Percentiles rank a stretch among this genome's conserved stretches.
These are phyloP conservation scores for Platysteira castanea DNA, from an alignment of 2,113 vertebrate species.

Conservation along the genomic window DNA sequence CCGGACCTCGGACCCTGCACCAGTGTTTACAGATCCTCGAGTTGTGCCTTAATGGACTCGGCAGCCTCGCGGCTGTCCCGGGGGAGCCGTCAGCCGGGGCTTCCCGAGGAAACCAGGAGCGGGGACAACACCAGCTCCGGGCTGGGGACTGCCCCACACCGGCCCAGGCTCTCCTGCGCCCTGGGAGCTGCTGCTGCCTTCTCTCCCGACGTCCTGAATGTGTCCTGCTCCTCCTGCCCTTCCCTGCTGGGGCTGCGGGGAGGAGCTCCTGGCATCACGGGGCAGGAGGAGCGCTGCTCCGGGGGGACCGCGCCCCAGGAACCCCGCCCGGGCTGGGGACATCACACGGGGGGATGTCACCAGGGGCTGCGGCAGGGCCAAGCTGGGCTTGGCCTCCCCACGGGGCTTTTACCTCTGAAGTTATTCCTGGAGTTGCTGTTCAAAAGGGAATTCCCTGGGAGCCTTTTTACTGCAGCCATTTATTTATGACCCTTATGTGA, in stretches of 20 bases:
- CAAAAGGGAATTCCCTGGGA: background rate
- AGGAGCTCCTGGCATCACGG: background rate
- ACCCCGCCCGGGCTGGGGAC: fast-evolving
- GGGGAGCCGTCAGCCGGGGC: background rate
- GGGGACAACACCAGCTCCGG: background rate
- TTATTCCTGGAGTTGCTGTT: background rate
- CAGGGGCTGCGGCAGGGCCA: background rate
- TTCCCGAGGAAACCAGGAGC: background rate
- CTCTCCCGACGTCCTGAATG: background rate
- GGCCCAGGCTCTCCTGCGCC: background rate
- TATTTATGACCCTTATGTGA: background rate
- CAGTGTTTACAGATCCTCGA: constrained; percentile 1
- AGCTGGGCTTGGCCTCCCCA: background rate
- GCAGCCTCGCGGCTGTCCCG: background rate
- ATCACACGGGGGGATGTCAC: fast-evolving
- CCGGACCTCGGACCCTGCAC: background rate
- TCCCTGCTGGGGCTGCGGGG: fast-evolving
- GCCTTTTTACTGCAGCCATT: background rate
- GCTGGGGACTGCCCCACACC: background rate
- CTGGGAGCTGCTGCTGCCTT: background rate
- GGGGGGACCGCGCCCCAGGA: fast-evolving
- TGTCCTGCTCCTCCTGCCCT: background rate
- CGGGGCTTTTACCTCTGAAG: background rate
- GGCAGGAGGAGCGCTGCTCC: background rate
- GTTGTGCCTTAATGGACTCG: constrained; percentile 24